A percentile compares a stretch with the other conserved stretches of the same genome.
These are phyloP conservation scores for Aproaerema taeniolella DNA, from an alignment of 2,888 invertebrate genomes.

Conservation along the genomic window DNA sequence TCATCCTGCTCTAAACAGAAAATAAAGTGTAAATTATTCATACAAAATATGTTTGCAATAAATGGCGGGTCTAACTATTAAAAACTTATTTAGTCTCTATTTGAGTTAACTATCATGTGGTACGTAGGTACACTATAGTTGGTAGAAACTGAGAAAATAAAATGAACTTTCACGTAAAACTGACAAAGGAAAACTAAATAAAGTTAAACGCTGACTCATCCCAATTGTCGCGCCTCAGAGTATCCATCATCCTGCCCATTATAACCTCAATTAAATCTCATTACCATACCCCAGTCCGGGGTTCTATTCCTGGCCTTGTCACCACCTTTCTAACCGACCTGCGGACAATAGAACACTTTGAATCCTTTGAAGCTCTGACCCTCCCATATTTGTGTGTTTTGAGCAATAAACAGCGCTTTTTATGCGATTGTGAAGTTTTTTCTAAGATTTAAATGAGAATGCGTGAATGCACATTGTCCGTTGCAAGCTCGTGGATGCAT, in stretches of 20 bases:
- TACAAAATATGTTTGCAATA: too few relatives aligned
- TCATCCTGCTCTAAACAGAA: too few relatives aligned
- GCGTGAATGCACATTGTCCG: constrained; percentile 73
- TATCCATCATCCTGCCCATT: constrained; percentile 67
- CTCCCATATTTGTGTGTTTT: constrained; percentile 76
- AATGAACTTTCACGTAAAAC: too few relatives aligned
- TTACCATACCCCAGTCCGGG: constrained; percentile 61
- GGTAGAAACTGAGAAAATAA: too few relatives aligned
- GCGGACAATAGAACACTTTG: constrained; percentile 67
- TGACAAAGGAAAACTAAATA: too few relatives aligned
- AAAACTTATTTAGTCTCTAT: too few relatives aligned
- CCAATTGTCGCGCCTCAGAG: constrained; percentile 59
- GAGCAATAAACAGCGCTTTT: constrained; percentile 76
- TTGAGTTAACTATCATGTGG: too few relatives aligned
- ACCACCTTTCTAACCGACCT: constrained; percentile 76
- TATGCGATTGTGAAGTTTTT: constrained; percentile 67
- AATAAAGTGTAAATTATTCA: too few relatives aligned
- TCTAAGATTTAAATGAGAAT: constrained; percentile 61
- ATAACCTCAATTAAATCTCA: constrained; percentile 77
- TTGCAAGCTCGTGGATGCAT: constrained; percentile 74
- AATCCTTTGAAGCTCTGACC: too few relatives aligned
- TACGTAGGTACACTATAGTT: too few relatives aligned
- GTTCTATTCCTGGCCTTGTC: constrained; percentile 59
- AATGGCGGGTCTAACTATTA: too few relatives aligned
- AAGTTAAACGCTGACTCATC: constrained; percentile 48